Evolutionary conservation across 2,888 invertebrate genomes (phyloP), one percentile per base, ranked within the genome.

Genomic region (Chaetoderma sp.): DNA sequence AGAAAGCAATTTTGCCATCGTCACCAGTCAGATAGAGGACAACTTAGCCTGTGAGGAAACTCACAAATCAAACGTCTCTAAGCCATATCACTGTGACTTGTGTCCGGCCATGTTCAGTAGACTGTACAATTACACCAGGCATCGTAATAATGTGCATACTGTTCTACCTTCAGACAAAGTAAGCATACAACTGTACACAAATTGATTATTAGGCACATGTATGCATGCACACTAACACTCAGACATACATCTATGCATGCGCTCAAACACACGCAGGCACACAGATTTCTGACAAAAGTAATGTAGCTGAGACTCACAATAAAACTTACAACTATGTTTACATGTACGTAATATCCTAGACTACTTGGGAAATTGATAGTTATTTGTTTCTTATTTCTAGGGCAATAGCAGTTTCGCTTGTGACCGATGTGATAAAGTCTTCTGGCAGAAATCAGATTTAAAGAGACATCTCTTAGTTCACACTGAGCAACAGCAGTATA

Each of bases 401-500:
- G 78, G 75, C 42, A 77, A 76, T 59, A 72, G 66, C 33, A 63
- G 75, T 10, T 79, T 75, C 63, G 74, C 77, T 45, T 82, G 83
- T 67, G 70, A 67, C 18, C 71, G 74, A 42, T 82, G 83, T 71
- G 79, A 73, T 8, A 67, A 78, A 49, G 71, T 73, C 44, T 83
- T 83, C 65, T 69, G 81, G 28, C 83, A 82, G 65, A 64, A 78
- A 36, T 83, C 82, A 77, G 83, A 83, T 69, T 67, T 82, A 62
- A 79, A 76, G 39, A 66, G 83, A 33, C 83, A 83, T 56, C 61
- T 73, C 44, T 70, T 78, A 47, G 78, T 81, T 21, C 83, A 83
- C 65, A 70, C 74, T 8, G 79, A 80, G 13, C 76, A 79, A 52
- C 74, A 79, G 60, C 80, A 79, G 21, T 70, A 76, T 54, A 70